Percentiles rank a stretch among this genome's conserved stretches.
Conservation (phyloP, 2,113 vertebrate species). For the Chaenogobius annularis region DNA sequence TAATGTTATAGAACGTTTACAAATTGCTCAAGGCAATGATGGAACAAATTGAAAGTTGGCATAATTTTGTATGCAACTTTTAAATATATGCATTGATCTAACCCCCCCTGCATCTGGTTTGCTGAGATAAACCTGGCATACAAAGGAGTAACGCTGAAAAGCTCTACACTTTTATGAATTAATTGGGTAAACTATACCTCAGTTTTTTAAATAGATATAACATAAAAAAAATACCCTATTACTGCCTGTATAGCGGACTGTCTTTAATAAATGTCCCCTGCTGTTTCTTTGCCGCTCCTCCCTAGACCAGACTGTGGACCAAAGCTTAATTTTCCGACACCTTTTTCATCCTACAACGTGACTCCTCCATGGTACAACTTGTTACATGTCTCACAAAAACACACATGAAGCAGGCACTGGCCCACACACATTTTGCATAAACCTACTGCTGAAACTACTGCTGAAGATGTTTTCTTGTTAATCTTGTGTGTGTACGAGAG, state of each 20-base stretch:
- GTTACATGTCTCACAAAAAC: constrained; percentile 38
- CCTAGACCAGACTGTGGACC: constrained; percentile 12
- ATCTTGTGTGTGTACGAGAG: not conserved
- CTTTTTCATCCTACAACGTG: constrained; percentile 48
- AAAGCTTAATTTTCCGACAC: constrained; percentile 44
- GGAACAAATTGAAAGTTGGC: too few relatives aligned
- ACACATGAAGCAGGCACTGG: not conserved
- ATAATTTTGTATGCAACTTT: too few relatives aligned
- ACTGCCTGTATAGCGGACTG: not conserved
- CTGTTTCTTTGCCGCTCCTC: constrained; percentile 17
- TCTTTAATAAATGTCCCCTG: constrained; percentile 13
- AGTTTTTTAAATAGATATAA: not conserved
- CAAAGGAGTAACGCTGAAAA: too few relatives aligned
- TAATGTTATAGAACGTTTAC: too few relatives aligned
- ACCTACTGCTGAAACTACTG: not conserved
- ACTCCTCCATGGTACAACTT: constrained; percentile 58
- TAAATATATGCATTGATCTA: too few relatives aligned
- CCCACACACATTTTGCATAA: not conserved
- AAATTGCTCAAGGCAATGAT: too few relatives aligned
- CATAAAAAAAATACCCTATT: not conserved
- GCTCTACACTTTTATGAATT: not conserved
- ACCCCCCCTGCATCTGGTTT: too few relatives aligned
- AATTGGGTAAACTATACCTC: not conserved
- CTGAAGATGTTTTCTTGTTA: not conserved
- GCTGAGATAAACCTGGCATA: not conserved